These are phyloP conservation scores for Reticulitermes speratus DNA, from an alignment of 1,140 invertebrate genomes.

Conservation along the genomic window DNA sequence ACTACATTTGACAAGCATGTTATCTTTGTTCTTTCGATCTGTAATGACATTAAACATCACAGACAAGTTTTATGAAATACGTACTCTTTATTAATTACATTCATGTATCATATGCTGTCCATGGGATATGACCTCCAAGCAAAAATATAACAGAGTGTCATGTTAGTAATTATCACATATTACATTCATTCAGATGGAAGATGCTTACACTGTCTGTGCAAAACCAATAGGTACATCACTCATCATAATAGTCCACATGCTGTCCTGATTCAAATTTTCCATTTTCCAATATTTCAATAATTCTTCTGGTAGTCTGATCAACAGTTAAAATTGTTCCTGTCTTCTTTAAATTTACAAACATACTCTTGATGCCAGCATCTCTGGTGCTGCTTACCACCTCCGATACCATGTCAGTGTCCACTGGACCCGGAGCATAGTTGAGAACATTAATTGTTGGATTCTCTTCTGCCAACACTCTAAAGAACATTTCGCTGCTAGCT, in stretches of 20 bases:
- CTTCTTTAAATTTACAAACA: conserved; percentile 59
- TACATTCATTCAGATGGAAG: no score
- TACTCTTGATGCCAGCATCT: conserved; percentile 58
- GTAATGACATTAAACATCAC: no score
- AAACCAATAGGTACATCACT: background rate
- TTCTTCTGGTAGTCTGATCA: conserved; percentile 71
- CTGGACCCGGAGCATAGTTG: conserved; percentile 91
- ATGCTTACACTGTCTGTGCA: no score
- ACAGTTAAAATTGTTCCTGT: conserved; percentile 69
- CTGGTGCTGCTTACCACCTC: conserved; percentile 58
- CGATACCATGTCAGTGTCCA: conserved; percentile 88
- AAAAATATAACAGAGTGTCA: no score
- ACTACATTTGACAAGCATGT: no score
- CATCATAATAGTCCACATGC: conserved; percentile 86
- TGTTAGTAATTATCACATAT: no score
- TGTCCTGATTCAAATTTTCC: conserved; percentile 77
- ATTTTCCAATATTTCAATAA: conserved; percentile 68
- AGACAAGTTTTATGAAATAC: no score
- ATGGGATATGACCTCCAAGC: no score
- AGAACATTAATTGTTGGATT: conserved; percentile 72
- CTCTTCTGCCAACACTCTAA: conserved; percentile 79
- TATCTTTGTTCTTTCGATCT: no score
- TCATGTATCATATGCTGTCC: no score
- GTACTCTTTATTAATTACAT: no score
- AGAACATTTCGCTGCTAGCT: conserved; percentile 90